Percentiles rank a stretch among this genome's conserved stretches.
Conservation (phyloP, 1,140 invertebrate species). For the Drosophila murphyi region DNA sequence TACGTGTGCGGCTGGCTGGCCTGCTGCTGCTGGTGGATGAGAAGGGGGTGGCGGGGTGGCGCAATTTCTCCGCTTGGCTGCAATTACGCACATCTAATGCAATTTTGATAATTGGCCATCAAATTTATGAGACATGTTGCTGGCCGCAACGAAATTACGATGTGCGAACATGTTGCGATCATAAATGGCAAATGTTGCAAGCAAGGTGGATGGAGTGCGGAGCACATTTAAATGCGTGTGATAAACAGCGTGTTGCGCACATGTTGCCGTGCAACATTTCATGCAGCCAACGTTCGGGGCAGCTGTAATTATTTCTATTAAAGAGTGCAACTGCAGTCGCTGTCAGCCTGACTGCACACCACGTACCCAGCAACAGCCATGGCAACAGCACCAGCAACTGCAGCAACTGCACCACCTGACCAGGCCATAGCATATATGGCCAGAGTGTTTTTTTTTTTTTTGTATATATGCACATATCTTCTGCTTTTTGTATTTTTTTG, state of each 20-base stretch:
- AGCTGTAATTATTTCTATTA: conserved; percentile 75
- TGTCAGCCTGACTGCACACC: conserved; percentile 50
- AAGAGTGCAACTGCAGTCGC: conserved; percentile 53
- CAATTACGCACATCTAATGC: conserved; percentile 82
- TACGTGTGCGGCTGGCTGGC: conserved; percentile 33
- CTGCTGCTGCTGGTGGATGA: conserved; percentile 14
- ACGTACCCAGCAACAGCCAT: background rate
- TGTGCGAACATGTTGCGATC: conserved; percentile 75
- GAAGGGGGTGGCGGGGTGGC: conserved; percentile 6
- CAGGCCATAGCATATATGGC: conserved; percentile 26
- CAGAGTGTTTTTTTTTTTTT: conserved; percentile 15
- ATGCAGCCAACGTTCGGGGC: conserved; percentile 45
- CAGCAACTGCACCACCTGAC: conserved; percentile 14
- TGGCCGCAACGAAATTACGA: conserved; percentile 70
- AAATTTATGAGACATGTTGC: conserved; percentile 73
- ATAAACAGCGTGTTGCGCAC: conserved; percentile 55
- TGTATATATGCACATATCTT: conserved; percentile 4
- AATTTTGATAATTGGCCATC: conserved; percentile 82
- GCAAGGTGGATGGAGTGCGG: background rate
- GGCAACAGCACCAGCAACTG: background rate
- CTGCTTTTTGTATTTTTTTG: conserved; percentile 25
- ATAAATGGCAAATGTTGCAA: conserved; percentile 40
- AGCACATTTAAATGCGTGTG: conserved; percentile 51
- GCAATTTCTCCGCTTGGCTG: conserved; percentile 21
- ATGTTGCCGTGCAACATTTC: conserved; percentile 54